phyloP scores from a whole-genome alignment of 2,797 vertebrate genomes.

The Pseudocheirus occidentalis region DNA sequence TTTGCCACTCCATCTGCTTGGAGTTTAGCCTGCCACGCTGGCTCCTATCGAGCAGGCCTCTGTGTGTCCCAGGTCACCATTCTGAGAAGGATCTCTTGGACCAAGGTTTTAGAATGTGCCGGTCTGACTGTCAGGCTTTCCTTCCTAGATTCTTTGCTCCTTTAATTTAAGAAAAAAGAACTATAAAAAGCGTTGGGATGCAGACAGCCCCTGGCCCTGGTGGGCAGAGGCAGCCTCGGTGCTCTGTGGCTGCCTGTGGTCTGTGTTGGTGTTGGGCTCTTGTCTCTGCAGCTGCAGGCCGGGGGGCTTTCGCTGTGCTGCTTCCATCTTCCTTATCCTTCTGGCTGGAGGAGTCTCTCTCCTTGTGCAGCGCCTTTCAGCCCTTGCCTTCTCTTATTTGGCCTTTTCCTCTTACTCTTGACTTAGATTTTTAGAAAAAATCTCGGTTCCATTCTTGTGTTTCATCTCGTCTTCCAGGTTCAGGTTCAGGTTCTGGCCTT shows the following conservation, averaged over 20 bases:
- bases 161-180: not conserved
- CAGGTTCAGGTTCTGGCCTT: not conserved
- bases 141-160: not conserved
- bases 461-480: not conserved
- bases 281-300: too few relatives aligned
- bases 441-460: not conserved
- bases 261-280: too few relatives aligned
- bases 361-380: not conserved
- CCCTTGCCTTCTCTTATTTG: not conserved
- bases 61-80: not conserved
- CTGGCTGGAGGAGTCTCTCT: too few relatives aligned
- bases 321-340: not conserved
- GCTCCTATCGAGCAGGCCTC: not conserved
- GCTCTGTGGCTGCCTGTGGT: too few relatives aligned
- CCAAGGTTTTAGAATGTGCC: not conserved
- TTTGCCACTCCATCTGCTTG: accelerated
- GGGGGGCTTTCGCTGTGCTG: too few relatives aligned
- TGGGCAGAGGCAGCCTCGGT: too few relatives aligned
- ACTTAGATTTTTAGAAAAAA: not conserved
- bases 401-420: not conserved
- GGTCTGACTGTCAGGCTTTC: not conserved
- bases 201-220: too few relatives aligned
- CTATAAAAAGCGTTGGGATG: too few relatives aligned
- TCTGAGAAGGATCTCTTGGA: not conserved
- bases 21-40: not conserved